Percentiles rank a stretch among this genome's conserved stretches.
Conservation (phyloP, 2,113 vertebrate species). For the Nycticryphes semicollaris region DNA sequence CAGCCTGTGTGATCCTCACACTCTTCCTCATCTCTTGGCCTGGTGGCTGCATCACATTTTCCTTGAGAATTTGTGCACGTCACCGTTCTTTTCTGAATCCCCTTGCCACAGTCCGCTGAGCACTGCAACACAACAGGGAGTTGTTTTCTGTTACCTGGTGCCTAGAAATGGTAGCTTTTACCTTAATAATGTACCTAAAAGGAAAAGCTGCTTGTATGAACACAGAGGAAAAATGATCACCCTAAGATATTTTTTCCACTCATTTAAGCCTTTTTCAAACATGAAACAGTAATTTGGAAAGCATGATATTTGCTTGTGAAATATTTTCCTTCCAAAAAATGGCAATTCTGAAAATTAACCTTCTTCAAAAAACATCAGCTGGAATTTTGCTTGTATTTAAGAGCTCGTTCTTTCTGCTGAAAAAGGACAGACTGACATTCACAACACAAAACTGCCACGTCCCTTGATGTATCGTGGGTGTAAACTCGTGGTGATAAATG, state of each 20-base stretch:
- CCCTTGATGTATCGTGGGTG: background rate
- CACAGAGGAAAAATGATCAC: background rate
- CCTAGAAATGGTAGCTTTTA: background rate
- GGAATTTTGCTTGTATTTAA: background rate
- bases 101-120: slow-evolving; percentile 87
- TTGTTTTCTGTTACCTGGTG: background rate
- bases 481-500: background rate
- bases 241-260: background rate
- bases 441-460: background rate
- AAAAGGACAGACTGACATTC: background rate
- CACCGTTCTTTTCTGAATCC: slow-evolving; percentile 84
- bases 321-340: background rate
- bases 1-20: slow-evolving; percentile 91
- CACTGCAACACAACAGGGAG: slow-evolving; percentile 79
- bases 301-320: background rate
- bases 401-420: background rate
- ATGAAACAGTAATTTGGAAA: background rate
- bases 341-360: background rate
- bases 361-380: background rate
- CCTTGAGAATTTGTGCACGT: slow-evolving; percentile 88
- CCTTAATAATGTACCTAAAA: background rate
- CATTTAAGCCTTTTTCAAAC: background rate
- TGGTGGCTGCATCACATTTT: slow-evolving; percentile 84
- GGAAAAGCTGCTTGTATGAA: background rate
- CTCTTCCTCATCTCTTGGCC: slow-evolving; percentile 80